Conservation (phyloP, 2,113 vertebrate genomes). For the Chascanopsetta lugubris region DNA sequence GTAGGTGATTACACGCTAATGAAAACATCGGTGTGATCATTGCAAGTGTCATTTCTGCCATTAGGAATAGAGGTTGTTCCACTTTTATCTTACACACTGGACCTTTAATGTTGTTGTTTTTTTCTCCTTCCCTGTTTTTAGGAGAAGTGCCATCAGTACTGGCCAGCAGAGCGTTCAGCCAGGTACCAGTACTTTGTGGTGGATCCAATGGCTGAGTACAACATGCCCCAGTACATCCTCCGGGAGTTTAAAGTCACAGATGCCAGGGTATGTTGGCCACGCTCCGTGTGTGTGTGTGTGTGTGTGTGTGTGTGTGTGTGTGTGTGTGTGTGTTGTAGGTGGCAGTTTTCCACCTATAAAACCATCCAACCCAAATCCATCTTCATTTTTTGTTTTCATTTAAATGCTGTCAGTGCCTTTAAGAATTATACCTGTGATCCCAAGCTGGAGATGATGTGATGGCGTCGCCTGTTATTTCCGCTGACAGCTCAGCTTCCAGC, state of each 20-base stretch:
- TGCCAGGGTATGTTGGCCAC: conserved; percentile 86
- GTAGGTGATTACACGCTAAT: too few relatives aligned
- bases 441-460: conserved; percentile 60
- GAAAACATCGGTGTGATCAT: too few relatives aligned
- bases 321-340: neutral
- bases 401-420: conserved; percentile 34
- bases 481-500: conserved; percentile 58
- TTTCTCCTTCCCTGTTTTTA: conserved; percentile 47
- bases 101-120: neutral
- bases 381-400: conserved; percentile 49
- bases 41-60: too few relatives aligned
- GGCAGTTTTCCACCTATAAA: conserved; percentile 33
- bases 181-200: conserved; percentile 98
- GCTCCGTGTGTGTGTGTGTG: conserved; percentile 3
- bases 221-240: conserved; percentile 98
- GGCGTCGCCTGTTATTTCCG: conserved; percentile 52
- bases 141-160: conserved; percentile 98
- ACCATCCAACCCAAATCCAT: conserved; percentile 33
- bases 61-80: neutral
- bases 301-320: neutral
- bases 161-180: conserved; percentile 95
- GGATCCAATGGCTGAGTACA: conserved; percentile 98
- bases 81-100: too few relatives aligned
- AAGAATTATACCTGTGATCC: conserved; percentile 55
- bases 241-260: conserved; percentile 97